Base-by-base conservation (phyloP, 2,113 vertebrate species). In the Aplodontia rufa region DNA sequence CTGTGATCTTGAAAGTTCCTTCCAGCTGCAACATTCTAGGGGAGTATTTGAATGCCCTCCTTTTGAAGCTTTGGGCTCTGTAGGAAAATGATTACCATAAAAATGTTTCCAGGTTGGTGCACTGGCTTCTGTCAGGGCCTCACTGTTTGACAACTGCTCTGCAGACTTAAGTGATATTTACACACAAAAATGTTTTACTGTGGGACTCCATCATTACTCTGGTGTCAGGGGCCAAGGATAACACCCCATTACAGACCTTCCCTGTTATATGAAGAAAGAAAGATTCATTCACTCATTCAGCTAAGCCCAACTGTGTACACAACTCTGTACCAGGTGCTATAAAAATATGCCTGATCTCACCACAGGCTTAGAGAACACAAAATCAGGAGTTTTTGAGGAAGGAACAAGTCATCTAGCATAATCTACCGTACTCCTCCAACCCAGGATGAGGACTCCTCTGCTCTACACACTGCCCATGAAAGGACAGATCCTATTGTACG, bases 151-250 rank as follows among this genome's bases (percentile, higher is more conserved):
- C 93, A 96, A 95, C 35, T 30, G 17, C 75, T 93, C 37, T 93
- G 90, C 71, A 72, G 91, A 90, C 88, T 95, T 95, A 92, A 97
- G 88, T 96, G 93, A 95, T 92, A 92, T 93, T 96, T 97, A 96
- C 88, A 93, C n/a, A 17, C 55, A 96, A 87, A 97, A 88, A 80
- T 90, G 81, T 92, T 95, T 95, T 79, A 92, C 76, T 87, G 66
- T n/a, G 66, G 66, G 66, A 85, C 0, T 1, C 71, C 96, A 95
- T 95, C 75, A 60, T 80, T 95, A 45, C 51, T 26, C 64, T n/a
- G 16, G 45, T 76, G 75, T 93, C 76, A 92, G 85, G 85, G 87
- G 88, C 84, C 94, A 96, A 96, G 78, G 80, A 93, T 62, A 87
- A 95, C 42, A 87, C 35, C 24, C 45, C 64, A 71, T 90, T 71